phyloP scores from a whole-genome alignment of 2,113 vertebrate genomes.

The Gobiocypris rarus region DNA sequence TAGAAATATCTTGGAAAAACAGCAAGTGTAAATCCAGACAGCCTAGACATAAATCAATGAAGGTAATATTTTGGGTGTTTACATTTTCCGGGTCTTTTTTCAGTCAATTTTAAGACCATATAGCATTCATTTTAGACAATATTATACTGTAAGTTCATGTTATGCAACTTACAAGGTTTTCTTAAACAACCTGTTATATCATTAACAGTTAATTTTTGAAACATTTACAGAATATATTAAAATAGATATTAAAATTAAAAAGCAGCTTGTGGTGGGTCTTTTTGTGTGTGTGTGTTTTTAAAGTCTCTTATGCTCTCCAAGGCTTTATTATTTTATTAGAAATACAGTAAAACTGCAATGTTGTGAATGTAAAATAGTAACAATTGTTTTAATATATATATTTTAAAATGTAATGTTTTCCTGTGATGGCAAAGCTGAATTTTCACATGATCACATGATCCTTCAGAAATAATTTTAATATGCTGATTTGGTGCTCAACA shows the following conservation, averaged over 20 bases:
- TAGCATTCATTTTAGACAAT: too few species aligned
- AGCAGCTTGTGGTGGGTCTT: not conserved
- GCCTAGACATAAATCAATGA: not conserved
- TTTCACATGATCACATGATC: not conserved
- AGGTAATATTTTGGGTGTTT: not conserved
- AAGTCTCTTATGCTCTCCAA: not conserved
- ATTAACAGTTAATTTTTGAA: not conserved
- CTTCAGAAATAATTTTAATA: not conserved
- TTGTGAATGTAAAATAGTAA: not conserved
- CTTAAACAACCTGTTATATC: too few species aligned
- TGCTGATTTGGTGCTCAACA: not conserved
- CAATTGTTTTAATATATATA: too few species aligned
- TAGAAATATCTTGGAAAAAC: not conserved
- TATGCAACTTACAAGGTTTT: too few species aligned
- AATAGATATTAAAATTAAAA: not conserved
- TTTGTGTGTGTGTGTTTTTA: not conserved
- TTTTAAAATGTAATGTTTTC: too few species aligned
- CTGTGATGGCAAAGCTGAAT: not conserved
- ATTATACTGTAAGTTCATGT: too few species aligned
- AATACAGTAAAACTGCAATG: not conserved
- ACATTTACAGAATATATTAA: not conserved
- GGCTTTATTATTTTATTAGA: not conserved
- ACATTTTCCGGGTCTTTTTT: not conserved
- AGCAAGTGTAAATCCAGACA: not conserved
- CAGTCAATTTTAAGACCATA: too few species aligned